A percentile compares a stretch with the other conserved stretches of the same genome.
phyloP scores from a whole-genome alignment of 2,888 invertebrate species.

The Polia nebulosa region DNA sequence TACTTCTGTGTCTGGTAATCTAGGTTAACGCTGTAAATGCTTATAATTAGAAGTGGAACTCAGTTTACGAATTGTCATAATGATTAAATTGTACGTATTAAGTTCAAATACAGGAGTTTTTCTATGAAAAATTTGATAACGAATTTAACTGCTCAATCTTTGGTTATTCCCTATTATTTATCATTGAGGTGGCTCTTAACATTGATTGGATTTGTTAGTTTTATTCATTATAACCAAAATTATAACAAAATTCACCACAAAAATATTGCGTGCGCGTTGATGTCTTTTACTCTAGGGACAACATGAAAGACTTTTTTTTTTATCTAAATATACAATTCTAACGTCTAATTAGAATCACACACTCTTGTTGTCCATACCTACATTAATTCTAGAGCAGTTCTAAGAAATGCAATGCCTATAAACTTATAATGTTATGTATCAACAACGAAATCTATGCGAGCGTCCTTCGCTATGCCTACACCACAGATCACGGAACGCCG shows the following conservation, averaged over 20 bases:
- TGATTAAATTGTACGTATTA: too few species aligned
- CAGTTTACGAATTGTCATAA: not conserved
- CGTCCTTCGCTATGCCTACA: constrained; percentile 65
- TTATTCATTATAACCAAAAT: too few species aligned
- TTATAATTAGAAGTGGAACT: not conserved
- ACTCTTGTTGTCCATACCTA: not conserved
- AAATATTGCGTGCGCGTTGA: constrained; percentile 56
- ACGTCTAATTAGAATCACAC: not conserved
- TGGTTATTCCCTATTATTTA: too few species aligned
- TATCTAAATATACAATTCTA: constrained; percentile 10
- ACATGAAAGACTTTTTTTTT: too few species aligned
- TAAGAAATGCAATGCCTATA: constrained; percentile 38
- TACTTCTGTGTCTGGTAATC: constrained; percentile 4
- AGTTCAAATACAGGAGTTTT: too few species aligned
- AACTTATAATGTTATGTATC: constrained; percentile 55
- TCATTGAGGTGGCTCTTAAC: too few species aligned
- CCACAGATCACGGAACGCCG: not conserved
- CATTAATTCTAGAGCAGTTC: constrained; percentile 35
- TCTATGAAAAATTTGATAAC: too few species aligned
- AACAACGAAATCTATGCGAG: constrained; percentile 53
- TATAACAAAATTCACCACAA: too few species aligned
- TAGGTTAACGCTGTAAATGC: not conserved
- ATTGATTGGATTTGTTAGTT: too few species aligned
- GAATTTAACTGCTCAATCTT: too few species aligned
- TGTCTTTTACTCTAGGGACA: constrained; percentile 64